Evolutionary conservation across 2,113 vertebrate genomes (phyloP), one percentile per base, ranked within the genome.

Genomic region (Xenopus laevis): DNA sequence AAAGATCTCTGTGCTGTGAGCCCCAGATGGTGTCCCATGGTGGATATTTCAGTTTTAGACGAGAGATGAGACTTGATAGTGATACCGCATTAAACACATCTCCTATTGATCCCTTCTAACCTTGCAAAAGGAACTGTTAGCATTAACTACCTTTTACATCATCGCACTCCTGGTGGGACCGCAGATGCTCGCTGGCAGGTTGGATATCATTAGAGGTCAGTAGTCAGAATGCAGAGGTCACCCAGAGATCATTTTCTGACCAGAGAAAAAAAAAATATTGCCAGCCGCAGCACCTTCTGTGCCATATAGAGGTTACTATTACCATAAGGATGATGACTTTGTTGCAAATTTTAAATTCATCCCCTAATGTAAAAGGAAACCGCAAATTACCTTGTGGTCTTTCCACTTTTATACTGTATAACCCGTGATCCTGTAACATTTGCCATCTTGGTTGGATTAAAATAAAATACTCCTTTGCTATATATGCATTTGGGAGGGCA

Each of bases 21-120:
- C 75, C 83, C 63, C 79, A 80, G 84, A 80, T 72, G 30, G 59
- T 65, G 74, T 79, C 80, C 80, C 86, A 72, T 68, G 69, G 84
- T 85, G 86, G 83, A 82, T 82, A 90, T 84, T 87, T 82, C 83
- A 71, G 69, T 79, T 88, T 86, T 84, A 78, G 80, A 82, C 84
- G 88, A 73, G 81, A 67, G 79, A 89, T 65, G 86, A 91, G 89
- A 79, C 79, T 82, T 79, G 88, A 90, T 44, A 90, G 86, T 1
- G 86, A 91, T 89, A 89, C 87, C 79, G 16, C 87, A 91, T 87
- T 89, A 90, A 91, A 92, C 88, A 87, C 87, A 69, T 89, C 86
- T 88, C 88, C 82, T 89, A 91, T 91, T 80, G 89, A 91, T 92
- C 83, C 81, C 74, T 71, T 87, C 88, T 87, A 91, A 90, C 89